Percentiles rank a stretch among this genome's conserved stretches.
Evolutionary conservation across 2,113 vertebrate genomes (phyloP).

Genomic region (Labeo catla): DNA sequence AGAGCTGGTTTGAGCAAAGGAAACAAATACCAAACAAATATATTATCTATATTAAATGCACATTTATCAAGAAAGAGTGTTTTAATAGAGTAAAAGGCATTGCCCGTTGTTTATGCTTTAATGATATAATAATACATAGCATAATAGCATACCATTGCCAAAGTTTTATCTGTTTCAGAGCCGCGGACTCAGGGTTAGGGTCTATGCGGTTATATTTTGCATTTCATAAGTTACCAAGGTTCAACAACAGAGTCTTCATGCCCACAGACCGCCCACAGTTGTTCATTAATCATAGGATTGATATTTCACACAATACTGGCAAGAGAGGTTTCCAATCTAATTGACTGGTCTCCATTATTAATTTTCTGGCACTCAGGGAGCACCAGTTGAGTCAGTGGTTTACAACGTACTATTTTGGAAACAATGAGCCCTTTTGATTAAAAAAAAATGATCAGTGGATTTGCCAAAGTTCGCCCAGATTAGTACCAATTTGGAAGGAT

Average conservation of each 20-base stretch:
- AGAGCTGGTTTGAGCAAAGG: not conserved
- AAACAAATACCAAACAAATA: constrained; percentile 5
- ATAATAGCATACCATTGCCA: not conserved
- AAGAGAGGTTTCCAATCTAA: not conserved
- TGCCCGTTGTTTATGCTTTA: not conserved
- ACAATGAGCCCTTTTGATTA: constrained; percentile 8
- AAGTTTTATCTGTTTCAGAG: not conserved
- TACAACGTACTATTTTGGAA: not conserved
- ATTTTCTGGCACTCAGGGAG: not conserved
- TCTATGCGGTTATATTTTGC: not conserved
- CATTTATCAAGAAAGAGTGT: not conserved
- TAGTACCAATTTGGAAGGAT: not conserved
- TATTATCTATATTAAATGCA: not conserved
- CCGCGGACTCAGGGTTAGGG: not conserved
- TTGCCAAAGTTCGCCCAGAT: not conserved
- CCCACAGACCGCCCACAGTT: not conserved
- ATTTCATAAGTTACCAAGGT: not conserved
- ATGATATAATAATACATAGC: not conserved
- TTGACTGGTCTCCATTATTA: too few relatives aligned
- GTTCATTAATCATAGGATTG: not conserved
- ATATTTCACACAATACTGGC: not conserved
- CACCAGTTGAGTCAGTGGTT: not conserved
- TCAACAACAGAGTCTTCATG: not conserved
- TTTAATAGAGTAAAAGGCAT: constrained; percentile 6
- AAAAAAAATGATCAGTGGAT: constrained; percentile 6